Conservation (phyloP, 2,797 vertebrate species). For the Cygnus olor region DNA sequence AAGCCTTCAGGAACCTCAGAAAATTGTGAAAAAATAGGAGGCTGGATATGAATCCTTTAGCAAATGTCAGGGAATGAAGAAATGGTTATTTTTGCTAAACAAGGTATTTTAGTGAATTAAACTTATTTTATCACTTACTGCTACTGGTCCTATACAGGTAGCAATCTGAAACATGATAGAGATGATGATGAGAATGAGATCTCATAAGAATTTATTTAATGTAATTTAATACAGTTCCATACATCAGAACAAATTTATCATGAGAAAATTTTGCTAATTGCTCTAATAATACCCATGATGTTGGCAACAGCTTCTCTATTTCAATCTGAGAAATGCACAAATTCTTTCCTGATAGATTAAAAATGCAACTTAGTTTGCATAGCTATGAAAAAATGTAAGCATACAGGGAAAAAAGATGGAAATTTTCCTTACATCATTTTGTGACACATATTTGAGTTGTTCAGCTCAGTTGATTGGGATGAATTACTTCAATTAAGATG, state of each 20-base stretch:
- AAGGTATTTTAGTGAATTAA: not conserved
- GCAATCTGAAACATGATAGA: not conserved
- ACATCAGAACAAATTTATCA: not conserved
- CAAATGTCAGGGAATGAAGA: not conserved
- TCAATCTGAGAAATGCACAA: not conserved
- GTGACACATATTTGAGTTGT: not conserved
- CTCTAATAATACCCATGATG: not conserved
- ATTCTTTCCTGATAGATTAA: not conserved
- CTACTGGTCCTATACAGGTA: not conserved
- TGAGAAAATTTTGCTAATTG: not conserved
- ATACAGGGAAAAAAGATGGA: not conserved
- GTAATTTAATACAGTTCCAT: not conserved
- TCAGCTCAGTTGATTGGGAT: slow-evolving; percentile 8
- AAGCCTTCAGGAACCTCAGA: not conserved
- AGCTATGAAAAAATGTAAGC: not conserved
- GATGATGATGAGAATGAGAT: not conserved
- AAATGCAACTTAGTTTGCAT: not conserved
- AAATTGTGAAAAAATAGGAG: not conserved
- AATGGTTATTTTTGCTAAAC: not conserved
- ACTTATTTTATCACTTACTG: not conserved
- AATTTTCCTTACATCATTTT: not conserved
- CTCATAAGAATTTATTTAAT: not conserved
- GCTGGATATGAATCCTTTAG: not conserved
- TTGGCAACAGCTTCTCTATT: not conserved
- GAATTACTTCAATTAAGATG: slow-evolving; percentile 34